Evolutionary conservation across 2,113 vertebrate genomes (phyloP), one percentile per base, ranked within the genome.

Genomic region (Salvelinus alpinus): DNA sequence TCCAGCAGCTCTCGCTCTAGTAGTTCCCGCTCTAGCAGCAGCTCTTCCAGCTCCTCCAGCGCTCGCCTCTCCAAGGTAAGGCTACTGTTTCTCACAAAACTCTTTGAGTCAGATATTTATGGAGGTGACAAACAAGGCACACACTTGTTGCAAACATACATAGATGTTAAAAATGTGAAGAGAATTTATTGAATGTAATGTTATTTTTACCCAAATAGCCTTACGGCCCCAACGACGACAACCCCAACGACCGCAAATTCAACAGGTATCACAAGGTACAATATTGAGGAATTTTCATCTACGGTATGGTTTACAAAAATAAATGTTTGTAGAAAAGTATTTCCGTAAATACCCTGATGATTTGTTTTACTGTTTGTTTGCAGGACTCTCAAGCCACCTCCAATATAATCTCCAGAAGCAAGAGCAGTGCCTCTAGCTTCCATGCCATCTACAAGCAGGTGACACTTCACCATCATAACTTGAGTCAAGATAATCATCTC

Each of bases 371-470:
- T 65, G 9, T 27, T 9, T 65, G 22, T 64, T 64, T 65, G 11
- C 25, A 65, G 64, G 25, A 16, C 25, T 80, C 80, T 68, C 64
- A 74, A 71, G 44, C 18, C 72, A 76, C 14, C 14, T 78, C 82
- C 20, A 34, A 64, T 2, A 3, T 34, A 57, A 72, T 4, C 64
- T 88, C 81, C 64, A 72, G 0, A 38, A 88, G 88, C 83, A 86
- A 48, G 27, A 88, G 85, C 74, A 88, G 82, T 74, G 88, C 64
- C n/a, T 65, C 86, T 51, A 93, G 88, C 80, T 87, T 89, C 78
- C 86, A 91, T 7, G 76, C 76, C 57, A 84, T 90, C 57, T 81
- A 80, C 44, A 70, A 20, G 38, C 20, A 91, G 88, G 91, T 93
- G 62, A 85, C 68, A 72, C 31, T 25, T 25, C 16, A 34, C 29